Conservation (phyloP, 2,888 invertebrate genomes). For the Bombyx huttoni region DNA sequence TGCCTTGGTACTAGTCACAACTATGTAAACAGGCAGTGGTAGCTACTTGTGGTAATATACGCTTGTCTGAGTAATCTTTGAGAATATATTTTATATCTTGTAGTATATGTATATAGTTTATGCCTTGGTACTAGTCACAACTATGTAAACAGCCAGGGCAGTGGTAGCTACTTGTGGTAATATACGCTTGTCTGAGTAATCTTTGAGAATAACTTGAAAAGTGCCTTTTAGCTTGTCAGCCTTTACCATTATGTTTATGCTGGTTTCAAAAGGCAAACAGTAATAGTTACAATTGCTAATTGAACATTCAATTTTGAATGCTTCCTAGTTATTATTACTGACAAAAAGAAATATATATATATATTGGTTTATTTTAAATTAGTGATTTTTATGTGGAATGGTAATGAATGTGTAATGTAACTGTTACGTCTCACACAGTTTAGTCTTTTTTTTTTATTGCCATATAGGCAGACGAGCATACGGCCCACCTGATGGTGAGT, state of each 20-base stretch:
- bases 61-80: background rate
- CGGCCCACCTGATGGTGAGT: too few species aligned
- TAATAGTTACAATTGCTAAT: constrained; percentile 19
- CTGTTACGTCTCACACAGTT: too few species aligned
- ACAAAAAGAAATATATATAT: constrained; percentile 24
- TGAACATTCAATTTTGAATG: constrained; percentile 15
- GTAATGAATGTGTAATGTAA: too few species aligned
- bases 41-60: background rate
- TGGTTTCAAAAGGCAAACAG: constrained; percentile 66
- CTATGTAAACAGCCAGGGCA: background rate
- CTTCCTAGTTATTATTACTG: constrained; percentile 25
- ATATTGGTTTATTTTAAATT: background rate
- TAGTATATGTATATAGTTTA: too few species aligned
- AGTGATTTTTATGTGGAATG: background rate
- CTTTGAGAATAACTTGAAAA: background rate
- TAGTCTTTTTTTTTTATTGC: too few species aligned
- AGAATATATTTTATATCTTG: too few species aligned
- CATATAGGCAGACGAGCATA: too few species aligned
- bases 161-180: background rate
- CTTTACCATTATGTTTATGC: constrained; percentile 26
- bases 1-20: too few species aligned
- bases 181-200: background rate
- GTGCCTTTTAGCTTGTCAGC: constrained; percentile 63
- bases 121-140: too few species aligned
- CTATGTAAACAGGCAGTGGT: background rate